Conservation (phyloP, 2,797 vertebrate genomes). For the Lithobates pipiens region DNA sequence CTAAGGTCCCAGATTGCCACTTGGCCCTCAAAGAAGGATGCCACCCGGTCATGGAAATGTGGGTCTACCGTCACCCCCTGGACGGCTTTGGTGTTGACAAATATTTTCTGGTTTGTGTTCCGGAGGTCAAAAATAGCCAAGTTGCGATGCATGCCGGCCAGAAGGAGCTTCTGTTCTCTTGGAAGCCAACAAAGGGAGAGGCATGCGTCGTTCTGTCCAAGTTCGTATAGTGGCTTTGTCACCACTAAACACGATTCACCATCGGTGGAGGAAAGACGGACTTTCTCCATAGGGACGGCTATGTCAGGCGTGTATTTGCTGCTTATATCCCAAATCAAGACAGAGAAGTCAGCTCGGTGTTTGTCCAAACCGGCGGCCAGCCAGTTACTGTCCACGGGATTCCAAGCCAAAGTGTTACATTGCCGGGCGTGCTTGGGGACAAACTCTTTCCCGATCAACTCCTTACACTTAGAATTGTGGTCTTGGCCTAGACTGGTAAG, state of each 20-base stretch:
- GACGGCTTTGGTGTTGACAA: conserved; percentile 98
- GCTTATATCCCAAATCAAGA: conserved; percentile 97
- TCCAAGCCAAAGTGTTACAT: conserved; percentile 97
- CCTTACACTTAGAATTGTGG: conserved; percentile 91
- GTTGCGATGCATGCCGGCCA: conserved; percentile 98
- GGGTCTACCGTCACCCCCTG: conserved; percentile 97
- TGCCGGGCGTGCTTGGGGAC: conserved; percentile 96
- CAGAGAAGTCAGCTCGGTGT: conserved; percentile 95
- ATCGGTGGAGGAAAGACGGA: conserved; percentile 88
- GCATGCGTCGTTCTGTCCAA: conserved; percentile 96
- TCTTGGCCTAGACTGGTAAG: conserved; percentile 96
- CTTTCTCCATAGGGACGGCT: conserved; percentile 84
- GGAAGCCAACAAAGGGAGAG: conserved; percentile 97
- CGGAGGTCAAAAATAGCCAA: conserved; percentile 95
- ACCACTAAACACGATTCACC: conserved; percentile 86
- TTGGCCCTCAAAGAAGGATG: conserved; percentile 97
- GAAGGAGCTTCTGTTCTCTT: conserved; percentile 91
- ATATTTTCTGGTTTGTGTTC: conserved; percentile 97
- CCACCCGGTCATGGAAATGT: conserved; percentile 92
- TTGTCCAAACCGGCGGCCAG: conserved; percentile 96
- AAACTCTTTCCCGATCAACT: conserved; percentile 96
- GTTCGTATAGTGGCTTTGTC: conserved; percentile 93
- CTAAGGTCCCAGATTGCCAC: conserved; percentile 98
- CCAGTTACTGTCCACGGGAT: conserved; percentile 92
- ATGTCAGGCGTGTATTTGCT: conserved; percentile 90